Conservation (phyloP, 2,797 vertebrate genomes). For the Smutsia temminckii region DNA sequence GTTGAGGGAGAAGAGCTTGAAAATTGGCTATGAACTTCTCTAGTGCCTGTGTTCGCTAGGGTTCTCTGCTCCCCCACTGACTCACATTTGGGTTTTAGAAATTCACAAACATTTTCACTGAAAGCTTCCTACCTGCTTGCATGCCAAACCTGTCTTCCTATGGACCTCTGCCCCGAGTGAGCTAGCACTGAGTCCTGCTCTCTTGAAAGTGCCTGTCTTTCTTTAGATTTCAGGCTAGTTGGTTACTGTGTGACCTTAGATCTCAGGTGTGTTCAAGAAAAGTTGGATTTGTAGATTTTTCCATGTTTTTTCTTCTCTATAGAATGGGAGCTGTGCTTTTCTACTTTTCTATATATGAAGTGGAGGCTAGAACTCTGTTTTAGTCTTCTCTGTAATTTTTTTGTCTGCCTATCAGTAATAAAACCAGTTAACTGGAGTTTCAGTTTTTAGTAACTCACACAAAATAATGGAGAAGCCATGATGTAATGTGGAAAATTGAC, state of each 20-base stretch:
- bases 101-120: background rate
- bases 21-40: background rate
- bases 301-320: background rate
- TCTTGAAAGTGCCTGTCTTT: background rate
- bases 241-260: background rate
- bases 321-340: background rate
- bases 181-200: background rate
- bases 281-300: background rate
- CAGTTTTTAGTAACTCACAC: background rate
- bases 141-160: background rate
- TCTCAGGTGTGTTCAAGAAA: background rate
- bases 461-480: background rate
- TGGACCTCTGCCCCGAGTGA: background rate
- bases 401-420: background rate
- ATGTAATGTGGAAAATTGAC: background rate
- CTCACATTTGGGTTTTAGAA: background rate
- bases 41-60: background rate
- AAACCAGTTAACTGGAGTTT: background rate
- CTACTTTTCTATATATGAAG: background rate
- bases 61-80: background rate
- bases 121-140: background rate
- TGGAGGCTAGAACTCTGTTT: background rate
- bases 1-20: background rate
- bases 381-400: background rate
- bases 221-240: background rate